Conservation (phyloP, 2,797 vertebrate genomes). For the Steatocranus sp. region DNA sequence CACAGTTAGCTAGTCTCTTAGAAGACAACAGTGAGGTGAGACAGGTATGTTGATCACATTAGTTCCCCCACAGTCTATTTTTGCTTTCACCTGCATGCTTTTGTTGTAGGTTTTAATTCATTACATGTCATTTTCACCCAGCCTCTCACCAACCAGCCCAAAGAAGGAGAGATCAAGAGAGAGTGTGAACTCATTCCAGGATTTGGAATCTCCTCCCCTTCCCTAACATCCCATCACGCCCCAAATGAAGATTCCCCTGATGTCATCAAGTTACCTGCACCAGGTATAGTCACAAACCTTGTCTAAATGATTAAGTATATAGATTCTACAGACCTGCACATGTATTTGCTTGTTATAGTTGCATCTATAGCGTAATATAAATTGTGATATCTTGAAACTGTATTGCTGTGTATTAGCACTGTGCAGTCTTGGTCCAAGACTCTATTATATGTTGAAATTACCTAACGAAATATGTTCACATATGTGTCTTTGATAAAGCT, state of each 20-base stretch:
- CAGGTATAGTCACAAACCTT: slow-evolving; percentile 43
- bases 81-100: neutral
- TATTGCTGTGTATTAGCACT: neutral
- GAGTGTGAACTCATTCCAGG: neutral
- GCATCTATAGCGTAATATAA: neutral
- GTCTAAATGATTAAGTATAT: neutral
- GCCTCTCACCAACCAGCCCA: slow-evolving; percentile 33
- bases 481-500: neutral
- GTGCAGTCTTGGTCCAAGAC: neutral
- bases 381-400: neutral
- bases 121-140: neutral
- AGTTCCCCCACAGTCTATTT: neutral
- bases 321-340: neutral
- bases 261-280: slow-evolving; percentile 20
- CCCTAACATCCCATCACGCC: neutral
- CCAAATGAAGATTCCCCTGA: slow-evolving; percentile 16
- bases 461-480: neutral
- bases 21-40: slow-evolving; percentile 80
- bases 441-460: neutral
- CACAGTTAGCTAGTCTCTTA: slow-evolving; percentile 79
- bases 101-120: neutral
- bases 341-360: neutral
- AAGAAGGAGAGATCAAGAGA: slow-evolving; percentile 24
- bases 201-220: neutral
- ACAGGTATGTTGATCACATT: neutral